Conservation (phyloP, 2,113 vertebrate genomes). For the Tetrax tetrax region DNA sequence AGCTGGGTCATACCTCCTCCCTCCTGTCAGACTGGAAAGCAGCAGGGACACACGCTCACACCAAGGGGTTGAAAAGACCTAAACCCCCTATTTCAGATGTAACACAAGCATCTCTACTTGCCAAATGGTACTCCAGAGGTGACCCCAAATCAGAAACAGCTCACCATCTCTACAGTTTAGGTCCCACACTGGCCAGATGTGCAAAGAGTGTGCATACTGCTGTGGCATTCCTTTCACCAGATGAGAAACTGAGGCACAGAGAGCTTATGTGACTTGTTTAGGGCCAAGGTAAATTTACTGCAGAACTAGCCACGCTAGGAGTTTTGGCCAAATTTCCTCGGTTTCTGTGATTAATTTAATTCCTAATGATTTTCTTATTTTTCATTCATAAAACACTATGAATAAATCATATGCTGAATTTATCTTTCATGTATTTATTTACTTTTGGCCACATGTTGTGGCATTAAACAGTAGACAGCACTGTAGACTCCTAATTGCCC, state of each 20-base stretch:
- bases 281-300: not conserved
- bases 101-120: not conserved
- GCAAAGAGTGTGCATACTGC: not conserved
- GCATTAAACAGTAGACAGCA: not conserved
- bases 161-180: not conserved
- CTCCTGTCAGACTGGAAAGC: not conserved
- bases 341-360: not conserved
- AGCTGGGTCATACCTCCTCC: not conserved
- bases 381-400: not conserved
- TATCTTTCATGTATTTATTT: not conserved
- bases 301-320: not conserved
- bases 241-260: not conserved
- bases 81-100: not conserved
- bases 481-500: not conserved
- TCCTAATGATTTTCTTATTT: not conserved
- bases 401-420: not conserved
- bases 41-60: rapidly evolving
- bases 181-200: not conserved
- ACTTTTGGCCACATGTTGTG: not conserved
- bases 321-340: not conserved
- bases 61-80: not conserved
- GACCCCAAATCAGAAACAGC: not conserved
- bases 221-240: not conserved
- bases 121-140: not conserved
- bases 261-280: not conserved